Conservation (phyloP, 2,888 invertebrate species). For the Holacanthella duospinosa region DNA sequence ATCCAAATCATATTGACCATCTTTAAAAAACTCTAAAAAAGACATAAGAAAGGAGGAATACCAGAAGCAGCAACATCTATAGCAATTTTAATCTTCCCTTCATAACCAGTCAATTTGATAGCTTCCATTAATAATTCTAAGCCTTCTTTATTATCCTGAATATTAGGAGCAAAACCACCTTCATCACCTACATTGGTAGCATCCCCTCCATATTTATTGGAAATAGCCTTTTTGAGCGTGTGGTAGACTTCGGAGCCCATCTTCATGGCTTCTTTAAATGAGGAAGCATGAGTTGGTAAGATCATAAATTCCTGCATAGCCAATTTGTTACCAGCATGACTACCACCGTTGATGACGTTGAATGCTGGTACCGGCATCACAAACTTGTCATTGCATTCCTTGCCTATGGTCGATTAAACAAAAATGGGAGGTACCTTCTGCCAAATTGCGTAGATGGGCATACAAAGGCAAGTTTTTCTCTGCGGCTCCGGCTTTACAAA, state of each 20-base stretch:
- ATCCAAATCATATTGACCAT: constrained; percentile 78
- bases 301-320: constrained; percentile 99
- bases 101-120: constrained; percentile 90
- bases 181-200: constrained; percentile 98
- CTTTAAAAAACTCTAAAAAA: constrained; percentile 40
- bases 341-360: constrained; percentile 98
- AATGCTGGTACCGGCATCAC: constrained; percentile 95
- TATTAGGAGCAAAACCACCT: constrained; percentile 98
- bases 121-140: constrained; percentile 68
- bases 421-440: constrained; percentile 5
- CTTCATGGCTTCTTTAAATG: constrained; percentile 94
- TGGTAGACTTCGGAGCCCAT: constrained; percentile 97
- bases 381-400: constrained; percentile 81
- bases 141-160: constrained; percentile 83
- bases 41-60: constrained; percentile 67
- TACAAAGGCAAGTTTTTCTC: constrained; percentile 82
- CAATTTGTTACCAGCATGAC: constrained; percentile 95
- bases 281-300: constrained; percentile 64
- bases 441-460: constrained; percentile 44
- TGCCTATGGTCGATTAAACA: constrained; percentile 77
- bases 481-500: constrained; percentile 94
- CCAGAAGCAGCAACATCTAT: constrained; percentile 99
- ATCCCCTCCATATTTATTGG: constrained; percentile 84
- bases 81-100: constrained; percentile 90
- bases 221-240: constrained; percentile 84